Base-by-base conservation (phyloP, 2,888 invertebrate genomes). In the Erebia palarica region DNA sequence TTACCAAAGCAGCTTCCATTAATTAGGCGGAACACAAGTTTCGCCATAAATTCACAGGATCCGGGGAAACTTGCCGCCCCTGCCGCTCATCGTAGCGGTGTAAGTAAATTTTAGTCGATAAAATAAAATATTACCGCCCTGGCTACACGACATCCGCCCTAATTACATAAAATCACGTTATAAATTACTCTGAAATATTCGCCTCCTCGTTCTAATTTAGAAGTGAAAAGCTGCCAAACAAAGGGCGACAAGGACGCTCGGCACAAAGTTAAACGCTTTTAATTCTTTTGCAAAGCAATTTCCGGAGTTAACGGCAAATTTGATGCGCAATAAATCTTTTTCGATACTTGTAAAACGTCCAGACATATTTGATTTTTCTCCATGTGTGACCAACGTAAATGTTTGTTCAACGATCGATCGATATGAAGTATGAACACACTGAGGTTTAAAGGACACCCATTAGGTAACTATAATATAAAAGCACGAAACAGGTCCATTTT, bases 1-100 rank as follows among this genome's bases (percentile, higher is more conserved):
- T 87, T 85, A 84, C 84, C 81, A 82, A 82, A 88, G 84, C 87
- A 84, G 87, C 87, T 90, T 88, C 87, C 89, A 91, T 92, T 92
- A 92, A 92, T 93, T 92, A 92, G 89, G 81, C 84, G 82, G 86
- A 89, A 91, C 85, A 88, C 86, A 92, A 92, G 92, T 92, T 93
- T 88, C 82, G 91, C 92, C 88, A 92, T 93, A 93, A 92, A 93
- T 93, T 88, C 83, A 82, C 81, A 81, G 79, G 84, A 87, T 87
- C 85, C 85, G 83, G 83, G 82, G 78, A 86, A 92, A 90, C 89
- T 91, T 89, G 82, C 86, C 86, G 86, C 86, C 87, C 83, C 82
- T 82, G 79, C 84, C 81, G 85, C 89, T 89, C 90, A 88, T 89
- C 90, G 85, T 81, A 76, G 79, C 82, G 78, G 83, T 87, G 86